Evolutionary conservation across 1,140 invertebrate species (phyloP).

Genomic region (Plodia interpunctella): DNA sequence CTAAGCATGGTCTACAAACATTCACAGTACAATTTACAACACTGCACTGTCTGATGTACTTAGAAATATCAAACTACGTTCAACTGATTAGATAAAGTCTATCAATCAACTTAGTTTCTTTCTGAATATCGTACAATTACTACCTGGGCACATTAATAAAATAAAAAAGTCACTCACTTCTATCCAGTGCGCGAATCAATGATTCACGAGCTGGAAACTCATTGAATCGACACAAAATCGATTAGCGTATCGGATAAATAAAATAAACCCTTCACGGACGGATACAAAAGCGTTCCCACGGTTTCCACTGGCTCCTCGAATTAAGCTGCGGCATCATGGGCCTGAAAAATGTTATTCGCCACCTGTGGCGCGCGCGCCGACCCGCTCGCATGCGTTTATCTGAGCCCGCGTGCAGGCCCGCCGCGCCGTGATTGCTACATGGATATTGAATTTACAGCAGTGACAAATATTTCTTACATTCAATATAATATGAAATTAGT

Average conservation of each 20-base stretch:
- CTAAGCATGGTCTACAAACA: no score
- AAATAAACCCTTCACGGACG: slow-evolving; percentile 3
- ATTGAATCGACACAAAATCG: background rate
- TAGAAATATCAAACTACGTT: no score
- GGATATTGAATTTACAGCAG: slow-evolving; percentile 24
- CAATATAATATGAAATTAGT: no score
- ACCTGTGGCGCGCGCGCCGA: slow-evolving; percentile 52
- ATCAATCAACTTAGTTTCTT: no score
- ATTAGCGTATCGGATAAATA: background rate
- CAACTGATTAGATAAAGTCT: no score
- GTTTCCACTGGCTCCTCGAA: slow-evolving; percentile 59
- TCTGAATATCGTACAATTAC: no score
- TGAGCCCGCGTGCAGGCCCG: slow-evolving; percentile 51
- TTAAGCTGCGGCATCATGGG: slow-evolving; percentile 49
- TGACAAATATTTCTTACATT: background rate
- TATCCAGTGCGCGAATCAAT: no score
- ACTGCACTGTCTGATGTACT: no score
- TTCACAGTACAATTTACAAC: no score
- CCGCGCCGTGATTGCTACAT: slow-evolving; percentile 23
- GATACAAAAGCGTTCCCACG: slow-evolving; percentile 35
- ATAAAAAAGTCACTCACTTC: no score
- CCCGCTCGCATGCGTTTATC: slow-evolving; percentile 72
- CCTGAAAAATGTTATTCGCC: slow-evolving; percentile 73
- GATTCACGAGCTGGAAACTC: no score
- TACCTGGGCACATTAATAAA: no score